A percentile compares a stretch with the other conserved stretches of the same genome.
phyloP scores from a whole-genome alignment of 1,140 invertebrate genomes.

The Psix sp. region DNA sequence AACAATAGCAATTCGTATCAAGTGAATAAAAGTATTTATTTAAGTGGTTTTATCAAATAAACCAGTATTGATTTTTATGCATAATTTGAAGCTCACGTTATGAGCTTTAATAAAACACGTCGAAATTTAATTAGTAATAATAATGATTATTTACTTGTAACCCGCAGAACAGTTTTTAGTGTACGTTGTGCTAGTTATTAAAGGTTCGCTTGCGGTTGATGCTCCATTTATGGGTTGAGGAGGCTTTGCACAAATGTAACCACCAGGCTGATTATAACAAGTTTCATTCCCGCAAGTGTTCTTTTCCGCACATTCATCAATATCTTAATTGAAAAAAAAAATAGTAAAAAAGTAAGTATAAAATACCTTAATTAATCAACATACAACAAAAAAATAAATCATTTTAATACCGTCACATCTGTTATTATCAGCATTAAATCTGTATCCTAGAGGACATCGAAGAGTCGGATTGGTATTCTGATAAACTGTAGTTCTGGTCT shows the following conservation, averaged over 20 bases:
- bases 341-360: too few relatives aligned
- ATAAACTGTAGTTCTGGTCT: constrained; percentile 40
- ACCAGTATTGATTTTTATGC: too few relatives aligned
- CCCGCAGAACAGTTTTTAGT: constrained; percentile 21
- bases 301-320: constrained; percentile 78
- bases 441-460: constrained; percentile 81
- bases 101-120: background rate
- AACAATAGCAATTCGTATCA: constrained; percentile 1
- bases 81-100: too few relatives aligned
- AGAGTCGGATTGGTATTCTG: constrained; percentile 28
- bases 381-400: background rate
- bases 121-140: background rate
- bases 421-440: constrained; percentile 79
- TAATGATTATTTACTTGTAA: constrained; percentile 29
- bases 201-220: constrained; percentile 12
- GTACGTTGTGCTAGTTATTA: constrained; percentile 28
- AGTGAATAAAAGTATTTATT: background rate
- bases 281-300: constrained; percentile 71
- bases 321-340: constrained; percentile 69
- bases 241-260: constrained; percentile 78
- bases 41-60: background rate
- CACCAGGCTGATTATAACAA: constrained; percentile 80
- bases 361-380: too few relatives aligned
- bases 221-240: constrained; percentile 64
- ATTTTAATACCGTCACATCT: constrained; percentile 82